These are phyloP conservation scores for Danio aesculapii DNA, from an alignment of 2,797 vertebrate genomes.

Conservation along the genomic window DNA sequence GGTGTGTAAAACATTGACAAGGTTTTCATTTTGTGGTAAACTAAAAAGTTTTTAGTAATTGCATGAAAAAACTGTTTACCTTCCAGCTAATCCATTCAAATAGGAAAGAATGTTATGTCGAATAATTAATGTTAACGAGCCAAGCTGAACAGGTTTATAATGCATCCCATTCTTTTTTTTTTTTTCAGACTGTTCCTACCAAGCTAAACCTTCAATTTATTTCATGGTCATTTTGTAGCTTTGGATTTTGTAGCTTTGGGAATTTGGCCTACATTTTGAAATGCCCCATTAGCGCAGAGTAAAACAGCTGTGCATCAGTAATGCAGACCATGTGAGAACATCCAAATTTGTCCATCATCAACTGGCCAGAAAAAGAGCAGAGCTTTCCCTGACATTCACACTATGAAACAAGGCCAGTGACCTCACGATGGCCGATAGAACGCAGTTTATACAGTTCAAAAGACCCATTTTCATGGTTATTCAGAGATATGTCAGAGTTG, in stretches of 20 bases:
- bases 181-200: background rate
- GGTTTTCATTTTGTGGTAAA: too few relatives aligned
- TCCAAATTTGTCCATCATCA: conserved; percentile 25
- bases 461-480: conserved; percentile 6
- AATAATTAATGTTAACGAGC: background rate
- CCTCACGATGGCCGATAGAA: conserved; percentile 29
- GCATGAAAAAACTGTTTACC: background rate
- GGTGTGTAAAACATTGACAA: too few relatives aligned
- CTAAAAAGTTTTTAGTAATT: too few relatives aligned
- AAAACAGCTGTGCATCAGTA: conserved; percentile 50
- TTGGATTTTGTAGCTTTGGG: conserved; percentile 23
- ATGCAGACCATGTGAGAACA: conserved; percentile 39
- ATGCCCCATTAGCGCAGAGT: conserved; percentile 26
- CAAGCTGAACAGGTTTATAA: background rate
- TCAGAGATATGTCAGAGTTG: conserved; percentile 46
- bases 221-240: conserved; percentile 28
- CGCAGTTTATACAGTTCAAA: conserved; percentile 27
- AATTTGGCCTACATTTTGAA: conserved; percentile 44
- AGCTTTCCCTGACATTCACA: conserved; percentile 26
- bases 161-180: background rate
- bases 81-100: background rate
- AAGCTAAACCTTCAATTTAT: conserved; percentile 25
- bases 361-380: conserved; percentile 9
- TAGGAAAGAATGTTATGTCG: background rate
- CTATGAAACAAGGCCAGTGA: conserved; percentile 11